phyloP scores from a whole-genome alignment of 2,113 vertebrate genomes.

The Vireo altiloquus region DNA sequence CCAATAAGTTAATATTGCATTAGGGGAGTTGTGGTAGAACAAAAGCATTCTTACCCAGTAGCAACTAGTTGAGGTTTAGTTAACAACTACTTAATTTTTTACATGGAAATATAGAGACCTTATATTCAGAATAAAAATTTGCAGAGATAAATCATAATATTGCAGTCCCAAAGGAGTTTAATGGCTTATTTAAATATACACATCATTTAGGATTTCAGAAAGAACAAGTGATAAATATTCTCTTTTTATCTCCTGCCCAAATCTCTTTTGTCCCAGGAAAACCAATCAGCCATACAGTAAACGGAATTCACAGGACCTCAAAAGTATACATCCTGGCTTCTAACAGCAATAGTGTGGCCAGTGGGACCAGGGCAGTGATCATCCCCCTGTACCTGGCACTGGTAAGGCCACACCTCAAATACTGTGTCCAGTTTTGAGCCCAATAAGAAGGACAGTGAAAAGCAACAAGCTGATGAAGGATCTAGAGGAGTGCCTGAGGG shows the following conservation, averaged over 20 bases:
- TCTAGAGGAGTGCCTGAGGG: neutral
- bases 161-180: neutral
- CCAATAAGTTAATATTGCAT: neutral
- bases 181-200: neutral
- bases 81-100: neutral
- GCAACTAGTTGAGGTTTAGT: neutral
- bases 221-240: neutral
- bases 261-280: neutral
- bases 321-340: neutral
- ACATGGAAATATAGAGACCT: neutral
- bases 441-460: fast-evolving
- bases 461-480: neutral
- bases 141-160: neutral
- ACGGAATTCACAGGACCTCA: neutral
- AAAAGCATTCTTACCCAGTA: neutral
- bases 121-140: neutral
- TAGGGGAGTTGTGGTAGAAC: neutral
- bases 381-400: fast-evolving
- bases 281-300: neutral
- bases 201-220: neutral
- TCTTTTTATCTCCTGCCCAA: neutral
- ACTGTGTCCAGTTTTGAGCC: neutral
- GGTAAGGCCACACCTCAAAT: neutral
- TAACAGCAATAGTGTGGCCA: neutral
- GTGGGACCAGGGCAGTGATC: neutral